These are phyloP conservation scores for Podilymbus podiceps DNA, from an alignment of 2,113 vertebrate species.

Conservation along the genomic window DNA sequence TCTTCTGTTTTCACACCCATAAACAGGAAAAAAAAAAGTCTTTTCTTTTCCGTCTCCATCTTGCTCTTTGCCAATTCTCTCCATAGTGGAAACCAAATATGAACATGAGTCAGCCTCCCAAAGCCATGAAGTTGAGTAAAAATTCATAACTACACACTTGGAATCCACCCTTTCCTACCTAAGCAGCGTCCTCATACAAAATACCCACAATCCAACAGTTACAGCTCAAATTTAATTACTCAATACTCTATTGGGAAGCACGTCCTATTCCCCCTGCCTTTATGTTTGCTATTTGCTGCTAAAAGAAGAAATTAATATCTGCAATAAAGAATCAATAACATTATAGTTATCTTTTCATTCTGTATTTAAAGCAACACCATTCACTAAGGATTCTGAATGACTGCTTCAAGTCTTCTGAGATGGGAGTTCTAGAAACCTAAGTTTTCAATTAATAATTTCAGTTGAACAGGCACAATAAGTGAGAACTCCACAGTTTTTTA, in stretches of 20 bases:
- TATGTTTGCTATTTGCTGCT: conserved; percentile 1
- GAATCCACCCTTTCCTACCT: neutral
- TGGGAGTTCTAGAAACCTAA: conserved; percentile 23
- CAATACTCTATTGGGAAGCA: neutral
- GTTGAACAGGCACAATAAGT: conserved; percentile 35
- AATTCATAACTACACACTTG: neutral
- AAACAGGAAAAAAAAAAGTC: neutral
- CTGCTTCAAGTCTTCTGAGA: neutral
- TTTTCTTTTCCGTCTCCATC: neutral
- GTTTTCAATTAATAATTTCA: conserved; percentile 64
- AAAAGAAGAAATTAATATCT: conserved; percentile 47
- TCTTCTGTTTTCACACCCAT: neutral
- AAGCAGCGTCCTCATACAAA: neutral
- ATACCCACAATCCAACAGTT: neutral
- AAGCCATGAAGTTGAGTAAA: neutral
- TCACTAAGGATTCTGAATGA: neutral
- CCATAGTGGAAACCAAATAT: neutral
- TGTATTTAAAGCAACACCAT: conserved; percentile 5
- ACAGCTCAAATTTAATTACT: conserved; percentile 57
- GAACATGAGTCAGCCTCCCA: neutral
- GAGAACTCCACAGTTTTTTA: conserved; percentile 5
- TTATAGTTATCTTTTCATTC: neutral
- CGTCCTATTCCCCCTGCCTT: neutral
- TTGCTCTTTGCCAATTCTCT: neutral
- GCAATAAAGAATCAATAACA: conserved; percentile 65